Percentiles rank a stretch among this genome's conserved stretches.
Conservation (phyloP, 2,888 invertebrate genomes). For the Melikaiella ostensackeni region DNA sequence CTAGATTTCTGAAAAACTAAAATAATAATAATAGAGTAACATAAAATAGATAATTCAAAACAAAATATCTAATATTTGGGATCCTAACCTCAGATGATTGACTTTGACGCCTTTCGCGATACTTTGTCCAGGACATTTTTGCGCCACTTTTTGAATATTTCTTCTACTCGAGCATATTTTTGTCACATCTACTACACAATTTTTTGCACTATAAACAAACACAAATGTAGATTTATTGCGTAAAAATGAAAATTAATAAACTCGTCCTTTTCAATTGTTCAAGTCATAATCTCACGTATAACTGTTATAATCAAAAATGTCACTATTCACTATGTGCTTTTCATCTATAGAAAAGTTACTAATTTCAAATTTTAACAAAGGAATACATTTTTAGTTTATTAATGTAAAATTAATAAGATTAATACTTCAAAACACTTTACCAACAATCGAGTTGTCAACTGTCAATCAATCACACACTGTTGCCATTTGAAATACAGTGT, state of each 20-base stretch:
- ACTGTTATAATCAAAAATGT: neutral
- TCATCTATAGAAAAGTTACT: neutral
- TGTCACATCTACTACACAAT: neutral
- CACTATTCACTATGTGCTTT: neutral
- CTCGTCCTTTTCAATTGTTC: neutral
- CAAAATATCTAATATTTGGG: neutral
- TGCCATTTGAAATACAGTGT: constrained; percentile 7
- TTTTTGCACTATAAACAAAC: neutral
- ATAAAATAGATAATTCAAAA: neutral
- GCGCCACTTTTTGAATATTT: neutral
- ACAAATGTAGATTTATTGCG: neutral
- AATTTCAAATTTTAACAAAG: neutral
- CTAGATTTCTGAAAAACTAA: neutral
- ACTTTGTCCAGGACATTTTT: constrained; percentile 32
- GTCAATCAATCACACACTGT: constrained; percentile 6
- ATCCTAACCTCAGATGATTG: constrained; percentile 28
- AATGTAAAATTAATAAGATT: neutral
- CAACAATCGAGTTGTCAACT: neutral
- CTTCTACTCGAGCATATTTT: constrained; percentile 4
- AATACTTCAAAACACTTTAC: neutral
- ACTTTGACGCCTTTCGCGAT: constrained; percentile 32
- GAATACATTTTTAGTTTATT: neutral
- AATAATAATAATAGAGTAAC: neutral
- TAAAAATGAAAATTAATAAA: neutral
- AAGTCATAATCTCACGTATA: too few relatives aligned